phyloP scores from a whole-genome alignment of 1,140 invertebrate genomes.

The Pteromalus puparum region DNA sequence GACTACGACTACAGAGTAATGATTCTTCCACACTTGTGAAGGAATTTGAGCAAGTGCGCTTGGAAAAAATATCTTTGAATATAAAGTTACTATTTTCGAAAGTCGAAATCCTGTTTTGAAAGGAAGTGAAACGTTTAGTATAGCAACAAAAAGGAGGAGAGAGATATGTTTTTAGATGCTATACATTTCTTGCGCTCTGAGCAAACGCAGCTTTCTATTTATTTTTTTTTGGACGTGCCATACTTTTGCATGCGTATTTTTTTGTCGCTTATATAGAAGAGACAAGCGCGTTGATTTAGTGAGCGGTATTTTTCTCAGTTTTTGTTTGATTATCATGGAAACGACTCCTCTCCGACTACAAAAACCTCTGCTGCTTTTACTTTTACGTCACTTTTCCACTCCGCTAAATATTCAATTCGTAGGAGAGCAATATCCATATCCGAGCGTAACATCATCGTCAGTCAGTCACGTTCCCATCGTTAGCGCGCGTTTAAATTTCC shows the following conservation, averaged over 20 bases:
- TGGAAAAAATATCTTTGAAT: not conserved
- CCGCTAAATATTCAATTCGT: not conserved
- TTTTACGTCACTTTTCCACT: not conserved
- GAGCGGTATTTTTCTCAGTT: not conserved
- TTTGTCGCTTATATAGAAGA: not conserved
- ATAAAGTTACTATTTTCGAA: not conserved
- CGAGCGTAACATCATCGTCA: not conserved
- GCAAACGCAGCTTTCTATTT: not conserved
- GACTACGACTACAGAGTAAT: not conserved
- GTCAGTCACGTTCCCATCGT: not conserved
- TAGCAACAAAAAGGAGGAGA: not conserved
- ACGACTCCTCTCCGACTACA: not conserved
- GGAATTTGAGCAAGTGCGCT: not conserved
- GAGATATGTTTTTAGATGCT: not conserved
- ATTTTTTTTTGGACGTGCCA: not conserved
- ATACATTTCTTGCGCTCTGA: not conserved
- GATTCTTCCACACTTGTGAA: not conserved
- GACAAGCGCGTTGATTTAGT: not conserved
- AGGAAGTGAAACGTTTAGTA: not conserved
- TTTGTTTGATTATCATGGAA: slow-evolving; percentile 1
- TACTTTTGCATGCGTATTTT: not conserved
- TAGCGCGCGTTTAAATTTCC: not conserved
- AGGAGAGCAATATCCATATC: not conserved
- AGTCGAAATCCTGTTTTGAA: not conserved
- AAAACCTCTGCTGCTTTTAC: not conserved